Evolutionary conservation across 2,113 vertebrate genomes (phyloP).

Genomic region (Spizaetus ornatus): DNA sequence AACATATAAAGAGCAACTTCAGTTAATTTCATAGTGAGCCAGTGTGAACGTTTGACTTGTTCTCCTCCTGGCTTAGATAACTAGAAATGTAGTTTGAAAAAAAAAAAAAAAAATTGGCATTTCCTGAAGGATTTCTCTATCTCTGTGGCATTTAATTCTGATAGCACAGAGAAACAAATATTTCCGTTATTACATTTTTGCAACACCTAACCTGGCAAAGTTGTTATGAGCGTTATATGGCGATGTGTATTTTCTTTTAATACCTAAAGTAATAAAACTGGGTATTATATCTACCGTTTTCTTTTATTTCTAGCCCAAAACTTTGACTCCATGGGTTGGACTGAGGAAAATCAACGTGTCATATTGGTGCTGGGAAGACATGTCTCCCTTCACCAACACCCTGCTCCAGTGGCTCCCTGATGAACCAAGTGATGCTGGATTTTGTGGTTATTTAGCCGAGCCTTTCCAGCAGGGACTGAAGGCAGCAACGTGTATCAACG

Average conservation of each 20-base stretch:
- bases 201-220: too few relatives aligned
- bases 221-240: too few relatives aligned
- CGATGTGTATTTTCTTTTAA: not conserved
- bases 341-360: constrained; percentile 96
- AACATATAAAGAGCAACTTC: not conserved
- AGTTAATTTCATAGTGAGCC: not conserved
- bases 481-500: constrained; percentile 89
- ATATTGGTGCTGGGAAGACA: constrained; percentile 99
- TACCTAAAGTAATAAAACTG: not conserved
- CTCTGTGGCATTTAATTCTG: not conserved
- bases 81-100: not conserved
- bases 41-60: not conserved
- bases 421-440: constrained; percentile 93
- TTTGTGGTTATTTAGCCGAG: constrained; percentile 92
- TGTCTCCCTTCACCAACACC: constrained; percentile 96
- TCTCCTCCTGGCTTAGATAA: not conserved
- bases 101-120: not conserved
- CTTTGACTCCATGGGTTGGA: constrained; percentile 93
- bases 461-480: constrained; percentile 83
- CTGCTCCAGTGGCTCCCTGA: constrained; percentile 87
- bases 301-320: constrained; percentile 75
- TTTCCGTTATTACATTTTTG: not conserved
- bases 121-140: not conserved
- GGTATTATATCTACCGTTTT: not conserved
- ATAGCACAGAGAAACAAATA: not conserved